Evolutionary conservation across 2,113 vertebrate species (phyloP).

Genomic region (Chlamydotis undulata): DNA sequence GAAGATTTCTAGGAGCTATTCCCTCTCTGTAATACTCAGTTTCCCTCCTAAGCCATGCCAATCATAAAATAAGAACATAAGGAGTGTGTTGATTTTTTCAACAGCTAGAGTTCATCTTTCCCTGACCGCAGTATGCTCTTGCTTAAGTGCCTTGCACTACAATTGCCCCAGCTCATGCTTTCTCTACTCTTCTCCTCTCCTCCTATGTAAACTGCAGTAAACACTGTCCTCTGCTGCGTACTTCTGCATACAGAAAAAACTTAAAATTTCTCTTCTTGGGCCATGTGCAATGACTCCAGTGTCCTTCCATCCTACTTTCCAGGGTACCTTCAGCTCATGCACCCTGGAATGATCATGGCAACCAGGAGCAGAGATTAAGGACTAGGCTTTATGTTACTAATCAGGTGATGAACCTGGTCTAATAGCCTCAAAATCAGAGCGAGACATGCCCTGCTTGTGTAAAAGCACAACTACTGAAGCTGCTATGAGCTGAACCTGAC

Average conservation of each 20-base stretch:
- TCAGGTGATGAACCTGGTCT: not conserved
- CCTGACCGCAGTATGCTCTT: not conserved
- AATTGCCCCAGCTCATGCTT: not conserved
- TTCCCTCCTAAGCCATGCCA: not conserved
- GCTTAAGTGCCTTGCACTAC: not conserved
- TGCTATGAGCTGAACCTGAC: not conserved
- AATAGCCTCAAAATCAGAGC: not conserved
- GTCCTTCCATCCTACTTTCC: not conserved
- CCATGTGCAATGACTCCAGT: not conserved
- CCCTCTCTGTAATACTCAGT: not conserved
- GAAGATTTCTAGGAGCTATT: not conserved
- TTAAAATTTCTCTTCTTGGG: not conserved
- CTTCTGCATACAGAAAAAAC: not conserved
- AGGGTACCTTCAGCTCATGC: not conserved
- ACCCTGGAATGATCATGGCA: not conserved
- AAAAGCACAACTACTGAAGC: fast-evolving
- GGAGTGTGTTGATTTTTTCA: not conserved
- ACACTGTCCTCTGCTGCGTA: not conserved
- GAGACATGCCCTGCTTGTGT: not conserved
- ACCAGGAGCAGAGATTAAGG: not conserved
- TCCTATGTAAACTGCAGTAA: not conserved
- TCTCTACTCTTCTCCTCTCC: not conserved
- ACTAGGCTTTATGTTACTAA: not conserved
- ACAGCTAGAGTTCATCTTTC: not conserved
- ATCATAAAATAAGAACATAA: not conserved